These are phyloP conservation scores for Theretra japonica DNA, from an alignment of 2,888 invertebrate species.

Conservation along the genomic window DNA sequence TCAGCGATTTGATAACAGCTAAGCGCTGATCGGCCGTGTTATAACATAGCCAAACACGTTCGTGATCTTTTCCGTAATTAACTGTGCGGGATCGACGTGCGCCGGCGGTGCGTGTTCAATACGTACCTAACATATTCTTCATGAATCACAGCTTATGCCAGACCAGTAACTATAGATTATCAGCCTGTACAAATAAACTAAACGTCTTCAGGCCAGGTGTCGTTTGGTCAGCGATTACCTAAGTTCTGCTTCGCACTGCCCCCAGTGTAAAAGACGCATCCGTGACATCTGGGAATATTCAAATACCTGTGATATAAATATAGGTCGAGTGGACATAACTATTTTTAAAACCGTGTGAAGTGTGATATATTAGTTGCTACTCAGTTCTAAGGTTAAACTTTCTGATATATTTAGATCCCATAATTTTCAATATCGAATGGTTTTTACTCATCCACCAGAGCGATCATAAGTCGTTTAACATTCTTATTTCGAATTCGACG, in stretches of 20 bases:
- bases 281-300: constrained; percentile 66
- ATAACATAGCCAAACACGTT: constrained; percentile 67
- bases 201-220: constrained; percentile 39
- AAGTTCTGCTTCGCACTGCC: constrained; percentile 34
- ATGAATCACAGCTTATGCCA: constrained; percentile 67
- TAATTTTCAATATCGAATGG: neutral
- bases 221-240: constrained; percentile 30
- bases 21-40: constrained; percentile 65
- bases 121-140: constrained; percentile 65
- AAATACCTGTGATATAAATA: constrained; percentile 61
- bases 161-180: constrained; percentile 61
- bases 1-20: constrained; percentile 75
- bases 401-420: neutral
- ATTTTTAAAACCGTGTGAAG: constrained; percentile 70
- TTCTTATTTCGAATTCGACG: too few species aligned
- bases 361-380: constrained; percentile 54
- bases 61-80: constrained; percentile 70
- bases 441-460: too few species aligned
- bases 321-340: constrained; percentile 58
- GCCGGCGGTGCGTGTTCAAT: constrained; percentile 60
- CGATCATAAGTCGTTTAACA: too few species aligned
- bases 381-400: constrained; percentile 42
- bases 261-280: constrained; percentile 63
- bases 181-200: constrained; percentile 45
- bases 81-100: constrained; percentile 63